These are phyloP conservation scores for Xiphophorus hellerii DNA, from an alignment of 2,113 vertebrate species.

Conservation along the genomic window DNA sequence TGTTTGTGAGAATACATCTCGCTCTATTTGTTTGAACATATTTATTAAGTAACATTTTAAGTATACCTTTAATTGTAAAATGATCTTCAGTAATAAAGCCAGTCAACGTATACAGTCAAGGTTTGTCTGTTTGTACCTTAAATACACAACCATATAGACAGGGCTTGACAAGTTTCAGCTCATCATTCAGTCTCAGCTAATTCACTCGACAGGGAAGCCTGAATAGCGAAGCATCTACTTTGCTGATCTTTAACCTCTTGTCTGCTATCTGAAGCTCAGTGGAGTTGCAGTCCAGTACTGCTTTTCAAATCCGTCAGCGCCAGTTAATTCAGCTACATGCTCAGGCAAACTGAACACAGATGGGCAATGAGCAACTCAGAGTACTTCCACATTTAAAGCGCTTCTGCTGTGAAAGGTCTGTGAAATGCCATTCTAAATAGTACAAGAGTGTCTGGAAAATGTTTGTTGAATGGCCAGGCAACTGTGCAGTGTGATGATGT, in stretches of 20 bases:
- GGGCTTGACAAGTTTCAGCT: constrained; percentile 40
- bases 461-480: constrained; percentile 39
- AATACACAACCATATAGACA: constrained; percentile 10
- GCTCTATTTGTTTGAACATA: neutral
- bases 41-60: too few species aligned
- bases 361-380: constrained; percentile 27
- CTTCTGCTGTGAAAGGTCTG: constrained; percentile 21
- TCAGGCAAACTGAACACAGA: constrained; percentile 44
- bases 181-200: constrained; percentile 45
- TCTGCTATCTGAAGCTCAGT: constrained; percentile 46
- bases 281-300: constrained; percentile 35
- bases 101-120: constrained; percentile 13
- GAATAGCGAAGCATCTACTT: constrained; percentile 21
- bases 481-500: constrained; percentile 22
- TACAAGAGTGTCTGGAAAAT: constrained; percentile 34
- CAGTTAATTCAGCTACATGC: constrained; percentile 46
- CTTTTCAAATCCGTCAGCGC: constrained; percentile 60
- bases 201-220: constrained; percentile 19
- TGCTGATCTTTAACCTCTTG: constrained; percentile 51
- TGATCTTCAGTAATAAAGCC: constrained; percentile 25
- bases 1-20: neutral
- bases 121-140: neutral
- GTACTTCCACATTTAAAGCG: constrained; percentile 34
- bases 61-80: neutral
- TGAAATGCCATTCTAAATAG: constrained; percentile 42